Percentiles rank a stretch among this genome's conserved stretches.
Conservation (phyloP, 2,797 vertebrate species). For the Alfaro cultratus region DNA sequence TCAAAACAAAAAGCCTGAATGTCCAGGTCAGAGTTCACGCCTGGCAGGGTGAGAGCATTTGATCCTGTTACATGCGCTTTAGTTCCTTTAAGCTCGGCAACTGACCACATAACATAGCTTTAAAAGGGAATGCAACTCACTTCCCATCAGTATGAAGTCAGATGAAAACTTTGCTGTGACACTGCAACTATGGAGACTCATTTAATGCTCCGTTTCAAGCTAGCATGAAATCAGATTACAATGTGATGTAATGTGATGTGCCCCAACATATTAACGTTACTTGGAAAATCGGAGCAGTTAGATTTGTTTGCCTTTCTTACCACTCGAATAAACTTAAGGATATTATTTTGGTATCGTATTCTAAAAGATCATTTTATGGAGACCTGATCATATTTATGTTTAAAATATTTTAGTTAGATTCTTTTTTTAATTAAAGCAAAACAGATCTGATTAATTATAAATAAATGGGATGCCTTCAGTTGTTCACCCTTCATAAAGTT, state of each 20-base stretch:
- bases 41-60: constrained; percentile 38
- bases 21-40: constrained; percentile 48
- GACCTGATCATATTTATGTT: background rate
- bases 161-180: constrained; percentile 12
- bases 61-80: constrained; percentile 36
- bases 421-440: background rate
- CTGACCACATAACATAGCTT: constrained; percentile 54
- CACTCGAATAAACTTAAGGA: background rate
- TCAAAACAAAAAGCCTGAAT: constrained; percentile 43
- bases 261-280: background rate
- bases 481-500: background rate
- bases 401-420: background rate
- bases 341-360: background rate
- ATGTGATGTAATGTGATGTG: background rate
- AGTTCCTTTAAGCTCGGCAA: constrained; percentile 45
- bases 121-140: constrained; percentile 63
- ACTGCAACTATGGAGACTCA: background rate
- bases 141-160: constrained; percentile 39
- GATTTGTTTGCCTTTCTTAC: background rate
- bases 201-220: background rate
- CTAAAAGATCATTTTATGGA: background rate
- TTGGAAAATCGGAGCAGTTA: background rate
- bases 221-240: background rate
- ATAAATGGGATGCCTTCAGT: background rate
- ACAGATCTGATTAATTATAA: background rate